Evolutionary conservation across 2,888 invertebrate species (phyloP).

Genomic region (Chelonus formosanus): DNA sequence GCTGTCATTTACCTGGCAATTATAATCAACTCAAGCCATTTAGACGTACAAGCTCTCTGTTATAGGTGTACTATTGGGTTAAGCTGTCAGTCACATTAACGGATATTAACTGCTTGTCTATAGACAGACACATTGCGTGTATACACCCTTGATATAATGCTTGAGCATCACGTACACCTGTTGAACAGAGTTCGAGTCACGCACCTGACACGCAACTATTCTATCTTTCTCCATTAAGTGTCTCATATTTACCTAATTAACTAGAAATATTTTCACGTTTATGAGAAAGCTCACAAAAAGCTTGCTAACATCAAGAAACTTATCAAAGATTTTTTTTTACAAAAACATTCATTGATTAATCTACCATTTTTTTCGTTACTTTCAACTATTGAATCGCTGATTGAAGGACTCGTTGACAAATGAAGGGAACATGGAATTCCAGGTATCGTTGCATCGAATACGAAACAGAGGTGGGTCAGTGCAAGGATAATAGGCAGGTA

Average conservation of each 20-base stretch:
- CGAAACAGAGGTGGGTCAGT: constrained; percentile 41
- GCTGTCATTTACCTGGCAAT: constrained; percentile 56
- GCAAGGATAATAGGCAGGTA: constrained; percentile 56
- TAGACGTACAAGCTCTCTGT: constrained; percentile 39
- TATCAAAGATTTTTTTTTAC: too few relatives aligned
- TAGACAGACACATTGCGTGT: constrained; percentile 29
- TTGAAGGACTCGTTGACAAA: background rate
- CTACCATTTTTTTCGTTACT: too few relatives aligned
- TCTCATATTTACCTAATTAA: background rate
- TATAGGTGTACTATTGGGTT: constrained; percentile 54
- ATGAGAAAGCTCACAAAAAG: background rate
- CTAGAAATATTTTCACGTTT: constrained; percentile 1
- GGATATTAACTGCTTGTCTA: constrained; percentile 50
- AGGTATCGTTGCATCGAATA: constrained; percentile 24
- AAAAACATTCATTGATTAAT: too few relatives aligned
- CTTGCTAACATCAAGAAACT: too few relatives aligned
- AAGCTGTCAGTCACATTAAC: constrained; percentile 57
- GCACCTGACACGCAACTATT: constrained; percentile 40
- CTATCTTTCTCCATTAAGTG: constrained; percentile 20
- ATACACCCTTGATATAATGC: constrained; percentile 55
- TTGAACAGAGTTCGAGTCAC: constrained; percentile 52
- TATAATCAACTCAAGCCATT: constrained; percentile 50
- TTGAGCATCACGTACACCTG: constrained; percentile 59
- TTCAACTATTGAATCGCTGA: background rate
- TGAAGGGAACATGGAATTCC: constrained; percentile 3